Percentiles rank a stretch among this genome's conserved stretches.
Evolutionary conservation across 2,888 invertebrate species (phyloP).

Genomic region (Pimpla rufipes): DNA sequence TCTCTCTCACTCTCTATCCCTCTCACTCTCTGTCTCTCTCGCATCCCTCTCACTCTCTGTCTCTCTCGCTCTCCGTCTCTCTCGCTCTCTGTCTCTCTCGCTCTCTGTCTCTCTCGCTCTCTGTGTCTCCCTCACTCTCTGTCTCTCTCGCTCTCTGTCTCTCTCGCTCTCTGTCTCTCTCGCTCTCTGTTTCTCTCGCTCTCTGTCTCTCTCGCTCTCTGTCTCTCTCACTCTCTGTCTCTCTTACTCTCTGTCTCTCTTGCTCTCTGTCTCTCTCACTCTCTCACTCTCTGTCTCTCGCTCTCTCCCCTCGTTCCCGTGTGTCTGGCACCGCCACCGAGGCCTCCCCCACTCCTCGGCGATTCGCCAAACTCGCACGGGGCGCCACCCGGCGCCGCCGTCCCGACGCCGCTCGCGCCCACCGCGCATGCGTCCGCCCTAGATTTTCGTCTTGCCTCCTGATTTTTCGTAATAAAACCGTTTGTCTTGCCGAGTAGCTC

Average conservation of each 20-base stretch:
- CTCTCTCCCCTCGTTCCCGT: constrained; percentile 3
- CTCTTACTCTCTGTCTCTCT: too few species aligned
- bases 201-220: too few species aligned
- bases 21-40: too few species aligned
- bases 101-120: not conserved
- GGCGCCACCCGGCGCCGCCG: constrained; percentile 61
- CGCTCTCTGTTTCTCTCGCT: not conserved
- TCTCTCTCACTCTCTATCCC: not conserved
- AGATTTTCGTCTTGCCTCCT: constrained; percentile 82
- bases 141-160: too few species aligned
- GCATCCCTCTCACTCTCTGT: too few species aligned
- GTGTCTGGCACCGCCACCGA: not conserved
- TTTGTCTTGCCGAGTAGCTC: constrained; percentile 81
- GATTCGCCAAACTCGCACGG: constrained; percentile 57
- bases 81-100: too few species aligned
- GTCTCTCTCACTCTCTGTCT: too few species aligned
- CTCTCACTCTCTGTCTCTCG: not conserved
- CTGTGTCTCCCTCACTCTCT: too few species aligned
- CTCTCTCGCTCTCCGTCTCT: too few species aligned
- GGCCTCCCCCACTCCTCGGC: constrained; percentile 24
- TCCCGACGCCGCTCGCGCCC: constrained; percentile 24
- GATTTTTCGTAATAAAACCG: constrained; percentile 84
- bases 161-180: too few species aligned
- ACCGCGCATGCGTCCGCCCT: constrained; percentile 74
- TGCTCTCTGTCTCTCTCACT: too few species aligned